Percentiles rank a stretch among this genome's conserved stretches.
Evolutionary conservation across 2,797 vertebrate genomes (phyloP).

Genomic region (Silurus lanzhouensis): DNA sequence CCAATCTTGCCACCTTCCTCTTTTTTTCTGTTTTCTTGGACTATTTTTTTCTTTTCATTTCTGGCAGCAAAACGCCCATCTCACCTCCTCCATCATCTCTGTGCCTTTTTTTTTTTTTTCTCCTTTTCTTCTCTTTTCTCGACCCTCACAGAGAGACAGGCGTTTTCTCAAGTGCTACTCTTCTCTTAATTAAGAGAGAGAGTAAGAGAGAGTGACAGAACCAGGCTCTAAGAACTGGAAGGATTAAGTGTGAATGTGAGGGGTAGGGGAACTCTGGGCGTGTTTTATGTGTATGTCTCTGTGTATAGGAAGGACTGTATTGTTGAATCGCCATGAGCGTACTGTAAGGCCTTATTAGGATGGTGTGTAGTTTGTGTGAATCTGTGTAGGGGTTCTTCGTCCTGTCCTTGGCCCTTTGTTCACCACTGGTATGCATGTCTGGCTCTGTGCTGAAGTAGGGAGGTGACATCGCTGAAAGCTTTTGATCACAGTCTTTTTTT

Average conservation of each 20-base stretch:
- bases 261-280: not conserved
- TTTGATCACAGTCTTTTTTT: not conserved
- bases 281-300: not conserved
- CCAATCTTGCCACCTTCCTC: not conserved
- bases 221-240: not conserved
- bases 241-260: slow-evolving; percentile 1
- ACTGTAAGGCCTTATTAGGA: not conserved
- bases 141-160: not conserved
- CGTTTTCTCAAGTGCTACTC: slow-evolving; percentile 2
- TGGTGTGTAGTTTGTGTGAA: not conserved
- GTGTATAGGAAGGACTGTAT: not conserved
- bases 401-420: slow-evolving; percentile 57
- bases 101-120: not conserved
- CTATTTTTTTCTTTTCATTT: not conserved
- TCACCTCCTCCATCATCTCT: not conserved
- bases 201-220: slow-evolving; percentile 14
- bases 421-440: slow-evolving; percentile 47
- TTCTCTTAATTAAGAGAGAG: slow-evolving; percentile 26
- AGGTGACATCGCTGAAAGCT: slow-evolving; percentile 23
- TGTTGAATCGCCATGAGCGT: not conserved
- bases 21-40: not conserved
- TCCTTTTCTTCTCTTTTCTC: not conserved
- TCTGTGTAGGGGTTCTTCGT: slow-evolving; percentile 14
- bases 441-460: slow-evolving; percentile 28
- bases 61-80: not conserved